Base-by-base conservation (phyloP, 2,888 invertebrate species). In the Platycnemis pennipes region DNA sequence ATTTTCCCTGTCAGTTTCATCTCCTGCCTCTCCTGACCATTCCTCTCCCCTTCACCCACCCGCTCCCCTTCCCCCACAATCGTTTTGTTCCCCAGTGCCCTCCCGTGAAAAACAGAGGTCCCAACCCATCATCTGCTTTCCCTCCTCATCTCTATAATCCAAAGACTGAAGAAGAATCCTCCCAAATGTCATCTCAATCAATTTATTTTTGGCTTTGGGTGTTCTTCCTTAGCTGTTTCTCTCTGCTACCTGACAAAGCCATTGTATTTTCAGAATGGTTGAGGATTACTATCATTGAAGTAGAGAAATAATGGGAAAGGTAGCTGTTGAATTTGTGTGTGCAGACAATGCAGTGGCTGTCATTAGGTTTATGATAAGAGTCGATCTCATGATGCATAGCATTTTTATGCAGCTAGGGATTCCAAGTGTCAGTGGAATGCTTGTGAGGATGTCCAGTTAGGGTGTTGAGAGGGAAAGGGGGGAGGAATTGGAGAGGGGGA, bases 141-240 rank as follows among this genome's bases (percentile, higher is more conserved):
- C 89, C 53, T 53, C 56, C 89, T 49, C n/a, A 2, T 86, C 44
- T 44, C n/a, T 77, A 1, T 0, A n/a, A 4, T 87, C 45, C 88
- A 56, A 91, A 63, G 91, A 91, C 63, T 44, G 91, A 87, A 19
- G 26, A 87, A 11, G n/a, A 45, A 46, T n/a, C 87, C 87, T 42
- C 91, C 44, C 69, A 77, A 77, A 31, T 56, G 53, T 63, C 37
- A 44, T 63, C 91, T n/a, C 42, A 26, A 44, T 91, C 63, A 45
- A 16, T 26, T 44, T 8, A 7, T 63, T 44, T 77, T 77, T 37
- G 37, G 26, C 26, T 13, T 5, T 2, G n/a, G 11, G 37, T 37
- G 13, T 44, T 56, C 91, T n/a, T 45, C 26, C 69, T 7, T 22
- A 26, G 19, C 13, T 53, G 16, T 31, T 89, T 19, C 56, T 56